phyloP scores from a whole-genome alignment of 2,888 invertebrate species.

The Parnassius glacialis region DNA sequence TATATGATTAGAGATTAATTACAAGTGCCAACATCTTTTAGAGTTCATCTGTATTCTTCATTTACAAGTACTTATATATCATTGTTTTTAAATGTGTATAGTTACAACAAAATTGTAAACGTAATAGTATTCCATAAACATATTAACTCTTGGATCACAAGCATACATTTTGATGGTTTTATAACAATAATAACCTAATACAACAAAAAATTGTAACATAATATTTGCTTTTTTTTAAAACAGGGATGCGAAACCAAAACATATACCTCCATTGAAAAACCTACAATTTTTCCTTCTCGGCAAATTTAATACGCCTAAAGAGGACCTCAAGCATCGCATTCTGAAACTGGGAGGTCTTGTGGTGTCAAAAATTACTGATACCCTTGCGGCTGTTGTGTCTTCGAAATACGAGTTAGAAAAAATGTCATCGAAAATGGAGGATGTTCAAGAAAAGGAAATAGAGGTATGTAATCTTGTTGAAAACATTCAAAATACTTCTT shows the following conservation, averaged over 20 bases:
- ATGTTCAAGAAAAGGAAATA: slow-evolving; percentile 85
- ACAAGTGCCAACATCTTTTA: too few relatives aligned
- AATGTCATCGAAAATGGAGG: slow-evolving; percentile 82
- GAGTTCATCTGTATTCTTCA: too few relatives aligned
- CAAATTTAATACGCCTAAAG: slow-evolving; percentile 77
- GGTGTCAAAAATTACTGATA: slow-evolving; percentile 82
- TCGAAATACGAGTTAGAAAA: slow-evolving; percentile 85
- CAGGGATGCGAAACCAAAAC: slow-evolving; percentile 84
- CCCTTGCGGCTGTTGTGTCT: slow-evolving; percentile 88
- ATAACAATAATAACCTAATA: too few relatives aligned
- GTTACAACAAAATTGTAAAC: too few relatives aligned
- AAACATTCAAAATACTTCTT: too few relatives aligned
- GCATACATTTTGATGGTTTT: too few relatives aligned
- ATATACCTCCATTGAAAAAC: slow-evolving; percentile 86
- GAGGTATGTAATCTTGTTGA: slow-evolving; percentile 69
- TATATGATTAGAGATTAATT: too few relatives aligned
- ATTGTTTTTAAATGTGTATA: too few relatives aligned
- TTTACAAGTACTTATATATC: too few relatives aligned
- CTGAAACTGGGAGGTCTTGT: slow-evolving; percentile 88
- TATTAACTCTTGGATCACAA: too few relatives aligned
- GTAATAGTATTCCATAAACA: too few relatives aligned
- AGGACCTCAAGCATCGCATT: slow-evolving; percentile 85
- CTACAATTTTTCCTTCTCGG: slow-evolving; percentile 88
- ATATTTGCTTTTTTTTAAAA: slow-evolving; percentile 36
- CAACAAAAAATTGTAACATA: too few relatives aligned